These are phyloP conservation scores for Scarus forsteni DNA, from an alignment of 2,797 vertebrate species.

Conservation along the genomic window DNA sequence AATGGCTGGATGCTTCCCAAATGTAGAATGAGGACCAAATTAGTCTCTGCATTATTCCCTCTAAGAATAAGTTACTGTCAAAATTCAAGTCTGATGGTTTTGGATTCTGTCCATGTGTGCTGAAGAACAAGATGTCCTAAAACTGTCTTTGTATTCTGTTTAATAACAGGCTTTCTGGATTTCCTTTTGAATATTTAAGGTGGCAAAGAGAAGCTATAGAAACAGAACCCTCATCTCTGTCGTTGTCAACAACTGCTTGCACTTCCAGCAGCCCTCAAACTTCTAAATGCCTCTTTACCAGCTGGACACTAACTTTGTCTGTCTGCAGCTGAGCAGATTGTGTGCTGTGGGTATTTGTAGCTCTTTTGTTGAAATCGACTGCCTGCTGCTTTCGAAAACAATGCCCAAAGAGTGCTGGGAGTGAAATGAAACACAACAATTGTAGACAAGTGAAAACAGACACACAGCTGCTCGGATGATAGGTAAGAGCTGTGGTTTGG, in stretches of 20 bases:
- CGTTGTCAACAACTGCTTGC: no score
- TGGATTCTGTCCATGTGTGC: not conserved
- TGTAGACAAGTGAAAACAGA: constrained; percentile 1
- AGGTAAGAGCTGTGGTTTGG: no score
- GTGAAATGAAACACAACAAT: constrained; percentile 15
- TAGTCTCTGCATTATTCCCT: constrained; percentile 8
- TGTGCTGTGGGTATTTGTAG: not conserved
- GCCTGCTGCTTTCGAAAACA: not conserved
- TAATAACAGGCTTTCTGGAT: constrained; percentile 6
- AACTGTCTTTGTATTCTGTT: not conserved
- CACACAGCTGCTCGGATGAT: not conserved
- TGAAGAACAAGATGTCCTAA: not conserved
- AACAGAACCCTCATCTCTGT: no score
- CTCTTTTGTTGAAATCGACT: constrained; percentile 9
- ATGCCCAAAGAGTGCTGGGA: not conserved
- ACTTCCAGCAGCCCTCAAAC: not conserved
- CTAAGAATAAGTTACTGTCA: constrained; percentile 12
- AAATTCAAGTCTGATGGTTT: not conserved
- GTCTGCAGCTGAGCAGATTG: constrained; percentile 3
- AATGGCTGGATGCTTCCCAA: constrained; percentile 27
- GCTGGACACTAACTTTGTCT: not conserved
- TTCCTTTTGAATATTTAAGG: not conserved
- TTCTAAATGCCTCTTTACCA: constrained; percentile 4
- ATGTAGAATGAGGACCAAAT: constrained; percentile 2
- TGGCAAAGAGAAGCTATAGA: not conserved